phyloP scores from a whole-genome alignment of 2,888 invertebrate species.

The Platycheirus rosarum region DNA sequence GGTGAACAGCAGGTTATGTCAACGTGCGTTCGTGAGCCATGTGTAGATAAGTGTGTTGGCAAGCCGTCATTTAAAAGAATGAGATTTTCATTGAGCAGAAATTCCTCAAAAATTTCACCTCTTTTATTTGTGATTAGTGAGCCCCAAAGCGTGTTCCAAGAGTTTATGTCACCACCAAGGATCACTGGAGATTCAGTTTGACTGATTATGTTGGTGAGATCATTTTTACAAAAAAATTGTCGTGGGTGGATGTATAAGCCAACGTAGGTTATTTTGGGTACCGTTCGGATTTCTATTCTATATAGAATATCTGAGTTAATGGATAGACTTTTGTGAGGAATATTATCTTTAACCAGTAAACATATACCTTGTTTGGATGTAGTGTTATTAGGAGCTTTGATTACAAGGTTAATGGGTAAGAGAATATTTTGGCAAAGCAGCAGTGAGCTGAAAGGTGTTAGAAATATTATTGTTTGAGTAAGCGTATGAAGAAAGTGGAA shows the following conservation, averaged over 20 bases:
- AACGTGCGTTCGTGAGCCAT: conserved; percentile 39
- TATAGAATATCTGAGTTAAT: conserved; percentile 18
- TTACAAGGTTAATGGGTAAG: no score
- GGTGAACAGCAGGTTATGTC: conserved; percentile 44
- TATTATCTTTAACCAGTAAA: conserved; percentile 25
- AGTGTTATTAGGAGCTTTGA: conserved; percentile 15
- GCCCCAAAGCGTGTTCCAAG: conserved; percentile 24
- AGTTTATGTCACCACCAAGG: conserved; percentile 11
- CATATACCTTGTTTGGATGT: no score
- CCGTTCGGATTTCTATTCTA: conserved; percentile 2
- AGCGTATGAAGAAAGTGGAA: no score
- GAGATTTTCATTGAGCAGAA: conserved; percentile 3
- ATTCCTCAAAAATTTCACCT: no score
- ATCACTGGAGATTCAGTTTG: conserved; percentile 4
- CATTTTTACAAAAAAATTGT: conserved; percentile 17
- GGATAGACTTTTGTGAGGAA: conserved; percentile 10
- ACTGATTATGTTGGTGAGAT: conserved; percentile 12
- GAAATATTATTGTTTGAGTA: no score
- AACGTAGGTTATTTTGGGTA: conserved; percentile 19
- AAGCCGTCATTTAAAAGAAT: conserved; percentile 16
- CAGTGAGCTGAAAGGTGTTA: no score
- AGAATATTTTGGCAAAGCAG: no score
- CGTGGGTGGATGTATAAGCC: neutral
- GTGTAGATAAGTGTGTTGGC: no score
- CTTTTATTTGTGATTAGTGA: conserved; percentile 14